Evolutionary conservation across 2,113 vertebrate species (phyloP), one percentile per base, ranked within the genome.

Genomic region (Hippoglossus stenolepis): DNA sequence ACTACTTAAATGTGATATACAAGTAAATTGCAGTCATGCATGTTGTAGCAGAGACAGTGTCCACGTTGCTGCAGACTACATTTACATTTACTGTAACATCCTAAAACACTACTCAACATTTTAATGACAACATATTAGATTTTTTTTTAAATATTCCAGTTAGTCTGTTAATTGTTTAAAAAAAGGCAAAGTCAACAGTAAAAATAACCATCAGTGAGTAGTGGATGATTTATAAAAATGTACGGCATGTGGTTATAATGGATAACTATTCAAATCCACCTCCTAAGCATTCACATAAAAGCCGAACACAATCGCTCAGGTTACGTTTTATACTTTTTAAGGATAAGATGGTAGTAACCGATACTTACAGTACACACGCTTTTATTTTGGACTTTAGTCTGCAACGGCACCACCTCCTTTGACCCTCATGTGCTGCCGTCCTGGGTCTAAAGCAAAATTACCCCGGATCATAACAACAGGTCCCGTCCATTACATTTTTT

Each of bases 381-480:
- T 83, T 86, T 74, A 84, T 87, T 89, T 87, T 75, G 26, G 74
- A 66, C 79, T 75, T 79, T 68, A 68, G 26, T 74, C 85, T 81
- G 78, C 64, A 61, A 51, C 78, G 86, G 77, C 84, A 88, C 90
- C 90, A 90, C 92, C 93, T 93, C 90, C 89, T 85, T 83, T 88
- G 92, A 90, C 84, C 89, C 90, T 92, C 87, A 91, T 90, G 87
- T 89, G 85, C 89, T 90, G 82, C 89, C 72, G 87, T 91, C 85
- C 83, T 73, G 77, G 82, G 74, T 87, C 87, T 89, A 87, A 83
- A 84, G 84, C 77, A 82, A 88, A 94, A 94, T 91, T 84, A 90
- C 88, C 87, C 88, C 76, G 87, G 89, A 92, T 93, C 87, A 92
- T 91, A 92, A 93, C 91, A 93, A 91, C 93, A 92, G 88, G 90